Evolutionary conservation across 1,140 invertebrate species (phyloP).

Genomic region (Penaeus vannamei): DNA sequence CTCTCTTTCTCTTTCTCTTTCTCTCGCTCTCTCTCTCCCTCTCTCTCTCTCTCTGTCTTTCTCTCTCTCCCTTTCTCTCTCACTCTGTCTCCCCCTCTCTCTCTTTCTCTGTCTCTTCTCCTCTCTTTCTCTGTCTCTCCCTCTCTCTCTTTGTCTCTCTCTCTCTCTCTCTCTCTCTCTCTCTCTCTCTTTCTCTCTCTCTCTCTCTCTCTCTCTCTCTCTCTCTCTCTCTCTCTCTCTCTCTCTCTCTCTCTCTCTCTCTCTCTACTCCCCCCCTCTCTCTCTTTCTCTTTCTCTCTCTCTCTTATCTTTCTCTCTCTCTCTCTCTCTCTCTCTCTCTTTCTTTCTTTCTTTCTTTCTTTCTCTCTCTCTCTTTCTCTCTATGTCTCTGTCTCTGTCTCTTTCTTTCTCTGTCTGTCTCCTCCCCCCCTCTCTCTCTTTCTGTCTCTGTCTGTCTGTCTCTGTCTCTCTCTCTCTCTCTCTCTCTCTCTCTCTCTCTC

Average conservation of each 20-base stretch:
- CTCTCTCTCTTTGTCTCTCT: no score
- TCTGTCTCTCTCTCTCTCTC: not conserved
- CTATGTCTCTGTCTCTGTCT: not conserved
- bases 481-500: not conserved
- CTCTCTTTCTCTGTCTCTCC: no score
- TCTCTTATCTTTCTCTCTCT: not conserved
- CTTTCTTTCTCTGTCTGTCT: not conserved
- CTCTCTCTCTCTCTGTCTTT: no score
- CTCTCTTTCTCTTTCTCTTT: no score
- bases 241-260: conserved; percentile 37
- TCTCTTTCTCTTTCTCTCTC: not conserved
- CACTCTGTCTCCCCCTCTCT: no score
- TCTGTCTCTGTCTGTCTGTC: not conserved
- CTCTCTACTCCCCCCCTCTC: not conserved
- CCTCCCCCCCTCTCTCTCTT: conserved; percentile 8
- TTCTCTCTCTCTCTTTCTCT: not conserved
- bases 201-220: no score
- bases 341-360: not conserved
- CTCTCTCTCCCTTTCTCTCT: no score
- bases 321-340: not conserved
- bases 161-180: no score
- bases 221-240: no score
- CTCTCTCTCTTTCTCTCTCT: no score
- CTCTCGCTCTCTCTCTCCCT: no score
- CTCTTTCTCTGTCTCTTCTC: no score